Evolutionary conservation across 2,113 vertebrate genomes (phyloP), one percentile per base, ranked within the genome.

Genomic region (Bettongia penicillata): DNA sequence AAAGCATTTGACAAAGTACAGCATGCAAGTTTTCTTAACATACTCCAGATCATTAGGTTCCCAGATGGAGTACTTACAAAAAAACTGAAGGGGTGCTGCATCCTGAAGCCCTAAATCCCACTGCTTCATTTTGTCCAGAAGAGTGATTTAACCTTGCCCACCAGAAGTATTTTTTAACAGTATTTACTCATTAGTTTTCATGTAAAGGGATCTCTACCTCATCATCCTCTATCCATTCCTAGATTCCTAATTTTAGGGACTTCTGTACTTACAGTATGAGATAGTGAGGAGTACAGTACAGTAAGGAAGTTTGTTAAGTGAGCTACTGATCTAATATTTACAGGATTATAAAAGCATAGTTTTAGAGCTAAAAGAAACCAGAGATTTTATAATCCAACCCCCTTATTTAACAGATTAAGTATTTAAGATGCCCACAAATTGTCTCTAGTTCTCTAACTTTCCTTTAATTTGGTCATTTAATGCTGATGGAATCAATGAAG

Each of bases 11-110:
- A 47, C 22, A 48, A 90, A 95, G n/a, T 24, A 28, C 11, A 90
- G 77, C 37, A 91, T 51, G 1, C 37, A 95, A 91, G 1, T 92
- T 77, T 91, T 84, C 91, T 93, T 93, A 97, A 94, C 47, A n/a
- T 31, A 94, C 48, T 57, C 50, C 89, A 57, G 37, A 91, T 92
- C 90, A 24, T 48, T 95, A 19, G 50, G 10, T 90, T 91, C 7
- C n/a, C 93, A 9, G 51, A 95, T 53, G 48, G 26, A 24, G 1
- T 84, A 90, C 90, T 50, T 94, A 11, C 28, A 92, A 47, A 68
- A 91, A 48, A 89, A 89, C 43, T 55, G 47, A 90, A 94, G n/a
- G 90, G 19, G 61, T 61, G 28, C 31, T 19, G 57, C 12, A 53
- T 93, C 16, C 22, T 48, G 49, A 47, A 93, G 37, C 26, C 53